phyloP scores from a whole-genome alignment of 2,888 invertebrate species.

The Synergus gifuensis region DNA sequence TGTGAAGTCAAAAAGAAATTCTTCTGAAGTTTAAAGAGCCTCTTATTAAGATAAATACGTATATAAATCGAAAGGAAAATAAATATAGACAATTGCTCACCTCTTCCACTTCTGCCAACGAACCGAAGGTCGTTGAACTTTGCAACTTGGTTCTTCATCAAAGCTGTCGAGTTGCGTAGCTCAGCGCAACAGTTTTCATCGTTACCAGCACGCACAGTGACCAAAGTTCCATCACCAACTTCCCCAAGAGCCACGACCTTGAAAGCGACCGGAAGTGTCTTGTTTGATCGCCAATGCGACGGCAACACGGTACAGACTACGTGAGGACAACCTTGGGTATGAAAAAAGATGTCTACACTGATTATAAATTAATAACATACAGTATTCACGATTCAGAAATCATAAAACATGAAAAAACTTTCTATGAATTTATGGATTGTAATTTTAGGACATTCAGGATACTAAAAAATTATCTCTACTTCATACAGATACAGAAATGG shows the following conservation, averaged over 20 bases:
- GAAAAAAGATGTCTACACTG: slow-evolving; percentile 9
- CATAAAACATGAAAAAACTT: too few species aligned
- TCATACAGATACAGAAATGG: too few species aligned
- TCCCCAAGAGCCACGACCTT: slow-evolving; percentile 97
- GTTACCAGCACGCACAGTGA: slow-evolving; percentile 97
- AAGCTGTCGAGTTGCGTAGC: slow-evolving; percentile 94
- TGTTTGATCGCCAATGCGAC: slow-evolving; percentile 98
- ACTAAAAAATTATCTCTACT: too few species aligned
- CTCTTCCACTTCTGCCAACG: slow-evolving; percentile 98
- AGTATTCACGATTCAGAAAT: too few species aligned
- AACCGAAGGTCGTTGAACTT: slow-evolving; percentile 99
- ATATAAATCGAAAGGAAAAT: neutral
- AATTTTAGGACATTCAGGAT: too few species aligned
- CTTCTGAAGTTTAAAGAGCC: neutral
- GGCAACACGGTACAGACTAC: slow-evolving; percentile 97
- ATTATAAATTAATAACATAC: too few species aligned
- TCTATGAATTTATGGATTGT: too few species aligned
- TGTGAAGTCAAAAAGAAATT: too few species aligned
- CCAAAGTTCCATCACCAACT: slow-evolving; percentile 96
- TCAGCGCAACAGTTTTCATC: slow-evolving; percentile 99
- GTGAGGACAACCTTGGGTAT: slow-evolving; percentile 82
- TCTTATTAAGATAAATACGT: neutral
- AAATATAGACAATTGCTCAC: slow-evolving; percentile 81
- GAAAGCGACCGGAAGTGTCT: slow-evolving; percentile 97
- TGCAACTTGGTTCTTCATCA: slow-evolving; percentile 99